phyloP scores from a whole-genome alignment of 1,140 invertebrate species.

The Cotesia chilonis region DNA sequence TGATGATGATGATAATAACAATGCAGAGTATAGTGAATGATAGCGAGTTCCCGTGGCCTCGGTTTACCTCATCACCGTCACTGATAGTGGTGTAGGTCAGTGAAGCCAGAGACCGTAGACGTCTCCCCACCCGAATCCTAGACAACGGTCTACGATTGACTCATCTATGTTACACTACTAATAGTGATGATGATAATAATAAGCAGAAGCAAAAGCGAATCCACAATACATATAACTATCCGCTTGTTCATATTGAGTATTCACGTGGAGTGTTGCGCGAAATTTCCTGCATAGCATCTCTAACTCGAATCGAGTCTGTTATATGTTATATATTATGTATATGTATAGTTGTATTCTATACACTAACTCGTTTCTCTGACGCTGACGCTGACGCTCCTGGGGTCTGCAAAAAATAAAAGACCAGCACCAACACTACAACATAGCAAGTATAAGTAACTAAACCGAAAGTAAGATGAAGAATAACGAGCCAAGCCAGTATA shows the following conservation, averaged over 20 bases:
- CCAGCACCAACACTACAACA: background rate
- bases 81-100: slow-evolving; percentile 60
- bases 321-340: too few species aligned
- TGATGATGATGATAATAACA: background rate
- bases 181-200: too few species aligned
- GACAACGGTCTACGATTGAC: slow-evolving; percentile 64
- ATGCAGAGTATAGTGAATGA: background rate
- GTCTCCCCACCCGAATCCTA: slow-evolving; percentile 50
- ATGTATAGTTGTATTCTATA: too few species aligned
- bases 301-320: too few species aligned
- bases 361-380: too few species aligned
- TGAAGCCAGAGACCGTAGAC: slow-evolving; percentile 51
- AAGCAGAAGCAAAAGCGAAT: too few species aligned
- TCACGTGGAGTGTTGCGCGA: background rate
- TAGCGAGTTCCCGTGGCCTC: slow-evolving; percentile 29
- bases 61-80: slow-evolving; percentile 31
- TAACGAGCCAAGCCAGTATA: background rate
- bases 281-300: background rate
- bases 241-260: too few species aligned
- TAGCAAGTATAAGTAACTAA: background rate
- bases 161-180: slow-evolving; percentile 48
- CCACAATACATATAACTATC: too few species aligned
- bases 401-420: background rate
- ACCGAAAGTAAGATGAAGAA: slow-evolving; percentile 18
- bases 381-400: too few species aligned